A percentile compares a stretch with the other conserved stretches of the same genome.
Evolutionary conservation across 2,113 vertebrate species (phyloP).

Genomic region (Lontra canadensis): DNA sequence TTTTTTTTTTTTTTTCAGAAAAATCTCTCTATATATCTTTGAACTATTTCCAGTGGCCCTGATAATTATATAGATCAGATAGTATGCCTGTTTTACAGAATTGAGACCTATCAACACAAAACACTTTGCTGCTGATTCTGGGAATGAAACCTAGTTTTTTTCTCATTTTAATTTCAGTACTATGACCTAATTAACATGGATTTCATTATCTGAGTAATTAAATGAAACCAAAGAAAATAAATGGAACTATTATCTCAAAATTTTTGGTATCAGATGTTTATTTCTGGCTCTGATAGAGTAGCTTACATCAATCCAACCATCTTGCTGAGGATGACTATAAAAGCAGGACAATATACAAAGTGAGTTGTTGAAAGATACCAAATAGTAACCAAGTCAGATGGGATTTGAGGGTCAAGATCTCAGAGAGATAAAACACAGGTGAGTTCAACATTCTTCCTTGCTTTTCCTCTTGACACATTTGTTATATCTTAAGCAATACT

Average conservation of each 20-base stretch:
- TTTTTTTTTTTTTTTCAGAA: background rate
- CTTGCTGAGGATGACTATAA: background rate
- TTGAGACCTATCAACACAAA: background rate
- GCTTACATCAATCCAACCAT: background rate
- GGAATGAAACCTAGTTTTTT: background rate
- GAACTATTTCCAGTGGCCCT: background rate
- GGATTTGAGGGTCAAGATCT: background rate
- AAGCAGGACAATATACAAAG: background rate
- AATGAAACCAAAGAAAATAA: background rate
- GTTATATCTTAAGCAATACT: background rate
- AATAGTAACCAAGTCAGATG: background rate
- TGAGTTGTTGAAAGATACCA: background rate
- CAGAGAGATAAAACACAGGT: background rate
- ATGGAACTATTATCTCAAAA: background rate
- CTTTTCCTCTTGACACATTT: background rate
- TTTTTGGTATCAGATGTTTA: background rate
- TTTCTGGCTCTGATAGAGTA: too few relatives aligned
- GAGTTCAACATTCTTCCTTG: background rate
- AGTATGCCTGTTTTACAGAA: background rate
- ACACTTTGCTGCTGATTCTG: background rate
- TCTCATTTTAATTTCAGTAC: background rate
- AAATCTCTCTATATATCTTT: background rate
- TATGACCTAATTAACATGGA: background rate
- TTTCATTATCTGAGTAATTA: background rate
- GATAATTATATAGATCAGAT: background rate